Evolutionary conservation across 2,888 invertebrate species (phyloP), one percentile per base, ranked within the genome.

Genomic region (Agrochola lota): DNA sequence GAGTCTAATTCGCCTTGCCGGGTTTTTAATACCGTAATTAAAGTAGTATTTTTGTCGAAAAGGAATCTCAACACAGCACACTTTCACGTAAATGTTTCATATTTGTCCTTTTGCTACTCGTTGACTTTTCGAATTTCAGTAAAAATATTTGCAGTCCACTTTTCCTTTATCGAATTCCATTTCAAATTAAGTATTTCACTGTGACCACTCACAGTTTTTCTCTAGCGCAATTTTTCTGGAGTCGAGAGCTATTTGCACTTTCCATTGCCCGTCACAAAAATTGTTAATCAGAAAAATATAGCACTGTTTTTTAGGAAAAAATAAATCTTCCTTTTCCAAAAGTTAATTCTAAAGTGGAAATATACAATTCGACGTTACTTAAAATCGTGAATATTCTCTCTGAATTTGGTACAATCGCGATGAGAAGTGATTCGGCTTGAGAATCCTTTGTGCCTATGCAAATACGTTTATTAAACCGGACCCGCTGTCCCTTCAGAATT

Each of bases 361-460:
- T 71, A 71, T 55, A 73, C 70, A 78, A 78, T 83, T 69, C 71
- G 1, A n/a, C 35, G 40, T 74, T 77, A 78, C 68, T 86, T 83
- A 86, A 77, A 83, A 71, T 75, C 77, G 75, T 88, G 80, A 85
- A 87, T 87, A 88, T 87, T 88, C 87, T 68, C 74, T 88, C 57
- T 81, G 82, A 81, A 83, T 87, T 77, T 59, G 40, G 85, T 78
- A 87, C 80, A 88, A 87, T 83, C 78, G 71, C 75, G 78, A 85
- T 87, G 83, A 76, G 71, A 88, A 88, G 82, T 83, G 78, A 82
- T 82, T 85, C 70, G 40, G 62, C 84, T 73, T 59, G 59, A 60
- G 60, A 49, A 46, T 74, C 83, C 87, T 87, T 87, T 88, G 88
- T 88, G 83, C 80, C 75, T 87, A 87, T 87, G 87, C 88, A 87